Evolutionary conservation across 2,797 vertebrate species (phyloP), one percentile per base, ranked within the genome.

Genomic region (Distichodus sexfasciatus): DNA sequence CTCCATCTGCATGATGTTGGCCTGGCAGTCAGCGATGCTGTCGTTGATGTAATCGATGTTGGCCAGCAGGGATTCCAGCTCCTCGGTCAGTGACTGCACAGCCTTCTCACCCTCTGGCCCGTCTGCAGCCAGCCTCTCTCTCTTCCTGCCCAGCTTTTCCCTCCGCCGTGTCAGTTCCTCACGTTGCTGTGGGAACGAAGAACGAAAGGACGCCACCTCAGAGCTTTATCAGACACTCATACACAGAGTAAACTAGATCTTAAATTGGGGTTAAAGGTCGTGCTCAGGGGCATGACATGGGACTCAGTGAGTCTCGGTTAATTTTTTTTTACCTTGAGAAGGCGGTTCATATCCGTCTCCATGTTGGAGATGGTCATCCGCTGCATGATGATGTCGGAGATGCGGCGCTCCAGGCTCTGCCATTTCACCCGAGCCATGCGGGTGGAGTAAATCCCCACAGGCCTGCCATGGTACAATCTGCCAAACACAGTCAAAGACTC

Each of bases 21-120:
- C 97, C 85, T 99, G 97, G 79, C 97, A 98, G 84, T 99, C 97
- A 0, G 94, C 93, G 48, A 99, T 98, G 87, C 94, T 94, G 83
- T 99, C 97, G 0, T 96, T 99, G 81, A 98, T 96, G 79, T 99
- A 99, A 84, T 99, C 97, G 0, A 99, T 95, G 86, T 99, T 99
- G 82, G 97, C 97, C 0, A 90, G 87, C 74, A 98, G 54, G 0
- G 95, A 94, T 29, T 99, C 97, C 81, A 96, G 87, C 76, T 99
- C 97, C 75, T 99, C 97, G n/a, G 79, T 94, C 59, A 98, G 87
- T 24, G 90, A 89, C 15, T 85, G 86, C 53, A 92, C 69, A 0
- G 84, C 88, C 87, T 91, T 95, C 53, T 96, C 95, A 0, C 51
- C 82, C 63, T 96, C 96, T 6, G 85, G 85, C 0, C 82, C 91